Conservation (phyloP, 2,797 vertebrate genomes). For the Sebastes minor region DNA sequence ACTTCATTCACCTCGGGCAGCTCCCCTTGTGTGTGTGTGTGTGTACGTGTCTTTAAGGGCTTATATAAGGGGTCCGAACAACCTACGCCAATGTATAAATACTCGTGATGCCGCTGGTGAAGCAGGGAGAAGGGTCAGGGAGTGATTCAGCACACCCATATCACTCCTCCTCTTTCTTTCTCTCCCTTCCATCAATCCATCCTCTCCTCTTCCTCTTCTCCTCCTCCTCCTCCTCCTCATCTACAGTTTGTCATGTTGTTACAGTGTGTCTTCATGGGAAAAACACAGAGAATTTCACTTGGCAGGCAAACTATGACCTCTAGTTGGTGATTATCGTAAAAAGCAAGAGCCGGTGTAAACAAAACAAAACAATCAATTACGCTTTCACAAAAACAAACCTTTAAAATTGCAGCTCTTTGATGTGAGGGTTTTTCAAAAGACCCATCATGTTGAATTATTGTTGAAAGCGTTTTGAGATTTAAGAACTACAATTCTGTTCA, state of each 20-base stretch:
- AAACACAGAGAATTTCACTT: slow-evolving; percentile 57
- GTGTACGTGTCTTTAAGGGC: slow-evolving; percentile 49
- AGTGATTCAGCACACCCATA: slow-evolving; percentile 78
- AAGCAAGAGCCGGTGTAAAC: slow-evolving; percentile 32
- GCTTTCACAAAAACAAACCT: background rate
- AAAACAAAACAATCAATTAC: slow-evolving; percentile 41
- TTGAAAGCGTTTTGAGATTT: background rate
- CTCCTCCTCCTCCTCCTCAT: slow-evolving; percentile 47
- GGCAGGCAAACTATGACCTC: slow-evolving; percentile 52
- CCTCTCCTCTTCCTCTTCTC: slow-evolving; percentile 34
- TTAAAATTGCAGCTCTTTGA: background rate
- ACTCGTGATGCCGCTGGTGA: slow-evolving; percentile 72
- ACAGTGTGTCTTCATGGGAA: slow-evolving; percentile 11
- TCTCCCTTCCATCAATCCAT: slow-evolving; percentile 55
- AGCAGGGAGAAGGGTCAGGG: slow-evolving; percentile 74
- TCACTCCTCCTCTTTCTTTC: slow-evolving; percentile 72
- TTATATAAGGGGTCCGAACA: slow-evolving; percentile 79
- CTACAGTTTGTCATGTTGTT: slow-evolving; percentile 23
- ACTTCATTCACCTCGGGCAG: slow-evolving; percentile 55
- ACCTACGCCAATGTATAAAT: slow-evolving; percentile 81
- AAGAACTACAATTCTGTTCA: background rate
- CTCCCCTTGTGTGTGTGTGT: slow-evolving; percentile 38
- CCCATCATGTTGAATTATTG: background rate
- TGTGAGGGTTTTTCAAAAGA: slow-evolving; percentile 11
- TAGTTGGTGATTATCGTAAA: slow-evolving; percentile 15